Conservation (phyloP, 2,888 invertebrate genomes). For the Trisateles emortualis region DNA sequence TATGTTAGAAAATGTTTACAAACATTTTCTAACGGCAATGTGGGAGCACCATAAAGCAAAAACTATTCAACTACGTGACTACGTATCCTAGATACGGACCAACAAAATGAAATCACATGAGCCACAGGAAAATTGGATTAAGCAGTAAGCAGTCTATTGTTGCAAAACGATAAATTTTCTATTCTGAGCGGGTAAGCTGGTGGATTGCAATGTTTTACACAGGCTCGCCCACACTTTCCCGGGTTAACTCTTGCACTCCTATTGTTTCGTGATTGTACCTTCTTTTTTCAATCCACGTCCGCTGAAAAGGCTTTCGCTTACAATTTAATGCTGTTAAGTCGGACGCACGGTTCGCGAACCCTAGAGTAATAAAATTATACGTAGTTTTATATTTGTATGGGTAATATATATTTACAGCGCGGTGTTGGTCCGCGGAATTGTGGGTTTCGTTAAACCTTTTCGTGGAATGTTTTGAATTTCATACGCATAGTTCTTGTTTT, state of each 20-base stretch:
- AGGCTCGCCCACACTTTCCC: slow-evolving; percentile 33
- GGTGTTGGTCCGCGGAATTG: not conserved
- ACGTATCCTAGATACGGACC: slow-evolving; percentile 49
- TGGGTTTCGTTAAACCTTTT: not conserved
- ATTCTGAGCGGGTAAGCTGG: slow-evolving; percentile 66
- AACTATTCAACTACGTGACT: slow-evolving; percentile 34
- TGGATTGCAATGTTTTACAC: slow-evolving; percentile 61
- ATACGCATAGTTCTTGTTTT: not conserved
- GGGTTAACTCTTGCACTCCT: slow-evolving; percentile 52
- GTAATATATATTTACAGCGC: slow-evolving; percentile 14
- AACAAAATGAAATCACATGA: slow-evolving; percentile 69
- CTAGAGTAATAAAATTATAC: slow-evolving; percentile 13
- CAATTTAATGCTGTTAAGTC: slow-evolving; percentile 51
- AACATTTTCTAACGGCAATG: no score
- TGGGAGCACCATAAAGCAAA: no score
- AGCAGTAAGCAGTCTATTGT: slow-evolving; percentile 65
- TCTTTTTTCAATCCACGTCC: slow-evolving; percentile 45
- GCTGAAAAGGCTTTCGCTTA: slow-evolving; percentile 44
- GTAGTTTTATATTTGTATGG: slow-evolving; percentile 12
- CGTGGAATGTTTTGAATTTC: not conserved
- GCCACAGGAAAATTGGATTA: slow-evolving; percentile 69
- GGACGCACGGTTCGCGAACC: slow-evolving; percentile 4
- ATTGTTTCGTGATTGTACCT: slow-evolving; percentile 53
- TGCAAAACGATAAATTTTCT: slow-evolving; percentile 76
- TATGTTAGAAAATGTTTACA: no score